phyloP scores from a whole-genome alignment of 2,797 vertebrate species.

The Platyrinchus mystaceus region DNA sequence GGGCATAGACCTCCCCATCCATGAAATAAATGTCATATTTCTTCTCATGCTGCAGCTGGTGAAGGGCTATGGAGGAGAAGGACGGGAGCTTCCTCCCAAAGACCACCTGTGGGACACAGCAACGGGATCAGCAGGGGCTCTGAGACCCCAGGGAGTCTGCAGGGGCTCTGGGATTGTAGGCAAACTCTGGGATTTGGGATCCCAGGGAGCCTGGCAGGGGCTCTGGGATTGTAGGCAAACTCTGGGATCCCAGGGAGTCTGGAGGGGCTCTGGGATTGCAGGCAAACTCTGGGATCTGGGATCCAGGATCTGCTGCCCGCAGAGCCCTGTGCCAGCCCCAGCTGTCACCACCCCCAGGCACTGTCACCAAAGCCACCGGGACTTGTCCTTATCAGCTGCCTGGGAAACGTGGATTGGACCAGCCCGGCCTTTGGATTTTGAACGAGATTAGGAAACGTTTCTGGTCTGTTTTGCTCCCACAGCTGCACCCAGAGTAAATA shows the following conservation, averaged over 20 bases:
- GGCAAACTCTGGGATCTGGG: no score
- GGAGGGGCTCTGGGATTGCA: no score
- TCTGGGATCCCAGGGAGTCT: no score
- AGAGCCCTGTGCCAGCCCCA: background rate
- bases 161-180: no score
- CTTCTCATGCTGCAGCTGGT: slow-evolving; percentile 88
- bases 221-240: no score
- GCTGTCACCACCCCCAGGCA: background rate
- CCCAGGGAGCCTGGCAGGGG: no score
- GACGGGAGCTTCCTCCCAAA: slow-evolving; percentile 85
- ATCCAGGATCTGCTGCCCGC: background rate
- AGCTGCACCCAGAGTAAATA: background rate
- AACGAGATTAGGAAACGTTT: background rate
- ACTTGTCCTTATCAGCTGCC: background rate
- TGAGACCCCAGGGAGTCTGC: background rate
- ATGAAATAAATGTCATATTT: slow-evolving; percentile 90
- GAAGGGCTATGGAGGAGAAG: slow-evolving; percentile 83
- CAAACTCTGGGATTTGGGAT: no score
- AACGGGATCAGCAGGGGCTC: background rate
- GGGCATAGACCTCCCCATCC: slow-evolving; percentile 83
- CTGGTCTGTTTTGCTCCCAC: background rate
- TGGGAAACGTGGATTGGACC: background rate
- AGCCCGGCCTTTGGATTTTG: slow-evolving; percentile 7
- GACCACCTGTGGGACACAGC: slow-evolving; percentile 81
- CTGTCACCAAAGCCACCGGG: background rate